Percentiles rank a stretch among this genome's conserved stretches.
phyloP scores from a whole-genome alignment of 35 echinoderm and acorn worm species.

The Holothuria glaberrima region DNA sequence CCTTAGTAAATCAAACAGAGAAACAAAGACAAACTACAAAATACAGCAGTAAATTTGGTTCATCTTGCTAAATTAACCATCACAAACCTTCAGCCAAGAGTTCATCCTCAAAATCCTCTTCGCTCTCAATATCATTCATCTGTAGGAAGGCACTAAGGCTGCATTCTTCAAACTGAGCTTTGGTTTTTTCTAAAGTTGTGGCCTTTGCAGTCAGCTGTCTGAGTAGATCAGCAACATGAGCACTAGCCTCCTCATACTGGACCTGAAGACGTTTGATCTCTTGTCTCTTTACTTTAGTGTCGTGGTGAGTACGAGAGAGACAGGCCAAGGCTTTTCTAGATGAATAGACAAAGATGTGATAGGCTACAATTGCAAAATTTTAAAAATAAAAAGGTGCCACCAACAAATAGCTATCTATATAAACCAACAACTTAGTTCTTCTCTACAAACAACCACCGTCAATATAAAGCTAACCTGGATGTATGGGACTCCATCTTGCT shows the following conservation, averaged over 20 bases:
- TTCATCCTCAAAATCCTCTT: slow-evolving; percentile 93
- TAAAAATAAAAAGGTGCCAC: no score
- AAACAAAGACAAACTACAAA: no score
- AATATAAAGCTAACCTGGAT: no score
- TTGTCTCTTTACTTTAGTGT: slow-evolving; percentile 79
- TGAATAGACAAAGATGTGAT: background rate
- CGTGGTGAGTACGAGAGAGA: slow-evolving; percentile 76
- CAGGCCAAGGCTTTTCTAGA: slow-evolving; percentile 83
- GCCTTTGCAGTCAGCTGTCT: slow-evolving; percentile 77
- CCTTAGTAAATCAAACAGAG: no score
- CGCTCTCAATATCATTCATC: slow-evolving; percentile 95
- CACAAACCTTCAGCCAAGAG: slow-evolving; percentile 78
- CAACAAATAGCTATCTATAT: no score
- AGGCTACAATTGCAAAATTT: no score
- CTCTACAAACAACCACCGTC: no score
- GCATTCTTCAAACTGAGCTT: slow-evolving; percentile 78
- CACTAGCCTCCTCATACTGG: slow-evolving; percentile 84
- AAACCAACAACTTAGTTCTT: no score
- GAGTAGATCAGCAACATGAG: slow-evolving; percentile 71
- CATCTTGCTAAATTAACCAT: background rate
- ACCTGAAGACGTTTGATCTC: slow-evolving; percentile 87
- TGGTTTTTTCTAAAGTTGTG: slow-evolving; percentile 84
- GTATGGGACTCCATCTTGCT: no score
- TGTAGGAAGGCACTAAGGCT: slow-evolving; percentile 91
- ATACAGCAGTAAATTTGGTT: no score